Evolutionary conservation across 2,888 invertebrate species (phyloP).

Genomic region (Tenthredo mesomela): DNA sequence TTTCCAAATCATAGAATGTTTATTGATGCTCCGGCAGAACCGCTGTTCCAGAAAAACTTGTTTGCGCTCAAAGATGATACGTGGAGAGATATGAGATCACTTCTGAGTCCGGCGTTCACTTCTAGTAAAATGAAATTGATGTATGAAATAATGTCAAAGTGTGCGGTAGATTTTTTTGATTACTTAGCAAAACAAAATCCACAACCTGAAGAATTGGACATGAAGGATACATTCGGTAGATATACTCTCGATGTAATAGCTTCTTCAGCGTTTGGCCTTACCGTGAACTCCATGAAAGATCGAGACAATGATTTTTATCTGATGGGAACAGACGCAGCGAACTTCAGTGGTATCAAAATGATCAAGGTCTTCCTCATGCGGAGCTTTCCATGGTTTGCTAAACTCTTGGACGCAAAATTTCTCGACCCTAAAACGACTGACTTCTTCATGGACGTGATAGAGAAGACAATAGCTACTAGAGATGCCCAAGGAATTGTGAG

Average conservation of each 20-base stretch:
- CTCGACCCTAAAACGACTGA: conserved; percentile 62
- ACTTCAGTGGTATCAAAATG: conserved; percentile 67
- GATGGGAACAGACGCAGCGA: conserved; percentile 73
- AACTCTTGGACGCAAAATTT: conserved; percentile 70
- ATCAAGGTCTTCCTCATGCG: conserved; percentile 71
- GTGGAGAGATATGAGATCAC: conserved; percentile 79
- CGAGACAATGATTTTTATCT: conserved; percentile 69
- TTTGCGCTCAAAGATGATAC: conserved; percentile 73
- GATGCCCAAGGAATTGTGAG: conserved; percentile 67
- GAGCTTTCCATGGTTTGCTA: conserved; percentile 72
- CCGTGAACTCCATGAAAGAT: conserved; percentile 68
- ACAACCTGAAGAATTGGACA: conserved; percentile 61
- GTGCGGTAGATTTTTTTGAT: conserved; percentile 67
- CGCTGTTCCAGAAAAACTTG: conserved; percentile 62
- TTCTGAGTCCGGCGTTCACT: conserved; percentile 81
- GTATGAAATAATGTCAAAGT: conserved; percentile 78
- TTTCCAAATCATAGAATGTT: conserved; percentile 61
- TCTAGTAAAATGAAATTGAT: conserved; percentile 81
- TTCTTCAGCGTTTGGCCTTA: conserved; percentile 68
- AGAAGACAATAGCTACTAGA: conserved; percentile 55
- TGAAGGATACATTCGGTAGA: conserved; percentile 68
- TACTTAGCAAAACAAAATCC: conserved; percentile 60
- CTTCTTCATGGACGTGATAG: conserved; percentile 55
- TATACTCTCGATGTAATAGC: conserved; percentile 70
- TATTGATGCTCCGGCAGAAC: conserved; percentile 66